phyloP scores from a whole-genome alignment of 1,140 invertebrate genomes.

The Musca vetustissima region DNA sequence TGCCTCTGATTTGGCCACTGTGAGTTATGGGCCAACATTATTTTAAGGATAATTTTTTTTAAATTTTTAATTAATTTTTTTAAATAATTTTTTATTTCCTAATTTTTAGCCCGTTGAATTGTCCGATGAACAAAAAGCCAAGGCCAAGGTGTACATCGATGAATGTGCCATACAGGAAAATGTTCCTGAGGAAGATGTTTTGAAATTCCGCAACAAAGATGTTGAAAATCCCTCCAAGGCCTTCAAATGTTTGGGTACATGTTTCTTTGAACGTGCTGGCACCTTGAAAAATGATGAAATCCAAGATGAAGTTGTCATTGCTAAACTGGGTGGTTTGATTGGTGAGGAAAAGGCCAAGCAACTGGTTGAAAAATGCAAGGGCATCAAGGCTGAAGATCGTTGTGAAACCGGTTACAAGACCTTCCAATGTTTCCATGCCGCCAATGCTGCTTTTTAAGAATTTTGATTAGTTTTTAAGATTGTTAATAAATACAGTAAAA shows the following conservation, averaged over 20 bases:
- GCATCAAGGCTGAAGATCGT: slow-evolving; percentile 14
- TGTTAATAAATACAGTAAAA: too few relatives aligned
- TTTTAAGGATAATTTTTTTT: not conserved
- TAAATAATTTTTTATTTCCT: too few relatives aligned
- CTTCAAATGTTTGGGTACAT: slow-evolving; percentile 24
- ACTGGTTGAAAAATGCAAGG: slow-evolving; percentile 14
- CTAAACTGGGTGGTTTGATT: not conserved
- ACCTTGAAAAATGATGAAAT: not conserved
- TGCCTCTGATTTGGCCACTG: not conserved
- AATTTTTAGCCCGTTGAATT: not conserved
- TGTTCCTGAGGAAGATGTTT: not conserved
- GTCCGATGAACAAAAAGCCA: slow-evolving; percentile 16
- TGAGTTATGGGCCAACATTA: not conserved
- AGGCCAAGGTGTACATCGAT: not conserved
- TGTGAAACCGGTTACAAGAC: slow-evolving; percentile 25
- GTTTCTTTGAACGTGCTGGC: slow-evolving; percentile 11
- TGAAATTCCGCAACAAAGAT: slow-evolving; percentile 3
- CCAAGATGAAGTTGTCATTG: slow-evolving; percentile 6
- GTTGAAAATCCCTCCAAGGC: not conserved
- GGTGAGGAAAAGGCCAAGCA: slow-evolving; percentile 10
- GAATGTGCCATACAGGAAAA: slow-evolving; percentile 10
- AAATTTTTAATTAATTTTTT: not conserved
- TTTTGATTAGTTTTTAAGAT: too few relatives aligned
- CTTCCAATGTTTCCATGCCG: slow-evolving; percentile 18
- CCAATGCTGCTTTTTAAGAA: not conserved